Percentiles rank a stretch among this genome's conserved stretches.
These are phyloP conservation scores for Cyanocitta stelleri DNA, from an alignment of 2,113 vertebrate species.

Conservation along the genomic window DNA sequence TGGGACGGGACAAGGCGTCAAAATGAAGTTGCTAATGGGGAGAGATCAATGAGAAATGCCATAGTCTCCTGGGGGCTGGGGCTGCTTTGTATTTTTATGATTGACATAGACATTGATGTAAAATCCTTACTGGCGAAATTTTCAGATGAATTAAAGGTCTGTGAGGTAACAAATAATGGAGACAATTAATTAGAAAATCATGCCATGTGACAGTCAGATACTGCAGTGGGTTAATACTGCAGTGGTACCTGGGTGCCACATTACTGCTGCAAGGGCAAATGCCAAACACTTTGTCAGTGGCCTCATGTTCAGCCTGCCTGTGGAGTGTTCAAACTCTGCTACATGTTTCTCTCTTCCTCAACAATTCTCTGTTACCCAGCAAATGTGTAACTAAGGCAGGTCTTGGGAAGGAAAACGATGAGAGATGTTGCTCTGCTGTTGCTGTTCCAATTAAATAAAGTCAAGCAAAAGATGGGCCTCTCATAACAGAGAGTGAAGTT, in stretches of 20 bases:
- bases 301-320: background rate
- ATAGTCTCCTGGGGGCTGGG: background rate
- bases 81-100: background rate
- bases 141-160: background rate
- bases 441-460: background rate
- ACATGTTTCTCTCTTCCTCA: background rate
- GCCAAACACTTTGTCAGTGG: too few species aligned
- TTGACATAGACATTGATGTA: background rate
- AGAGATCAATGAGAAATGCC: background rate
- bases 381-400: background rate
- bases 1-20: background rate
- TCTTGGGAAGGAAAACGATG: background rate
- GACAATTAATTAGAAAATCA: background rate
- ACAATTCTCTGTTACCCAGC: background rate
- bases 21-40: constrained; percentile 5
- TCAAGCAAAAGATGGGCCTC: background rate
- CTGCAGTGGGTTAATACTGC: background rate
- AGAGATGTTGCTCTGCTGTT: background rate
- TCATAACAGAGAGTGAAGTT: background rate
- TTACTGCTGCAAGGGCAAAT: background rate
- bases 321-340: background rate
- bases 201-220: accelerated
- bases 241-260: accelerated
- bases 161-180: background rate
- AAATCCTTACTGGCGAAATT: background rate